Conservation (phyloP, 2,797 vertebrate genomes). For the Falco peregrinus region DNA sequence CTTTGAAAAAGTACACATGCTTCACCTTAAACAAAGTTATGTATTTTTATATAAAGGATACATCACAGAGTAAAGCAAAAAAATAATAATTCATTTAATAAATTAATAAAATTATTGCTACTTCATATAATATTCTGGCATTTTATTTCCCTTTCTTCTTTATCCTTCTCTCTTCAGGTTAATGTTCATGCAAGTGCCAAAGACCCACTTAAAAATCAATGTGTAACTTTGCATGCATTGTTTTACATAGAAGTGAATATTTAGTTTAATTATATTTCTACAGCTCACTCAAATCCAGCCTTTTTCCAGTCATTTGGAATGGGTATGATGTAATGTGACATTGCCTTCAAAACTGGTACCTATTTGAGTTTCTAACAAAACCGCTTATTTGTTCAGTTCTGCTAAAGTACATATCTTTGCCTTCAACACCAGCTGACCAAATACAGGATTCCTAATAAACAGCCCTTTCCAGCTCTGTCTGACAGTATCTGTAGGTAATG, state of each 20-base stretch:
- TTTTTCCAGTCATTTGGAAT: background rate
- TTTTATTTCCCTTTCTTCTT: background rate
- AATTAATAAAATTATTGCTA: background rate
- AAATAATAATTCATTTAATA: background rate
- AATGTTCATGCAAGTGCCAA: background rate
- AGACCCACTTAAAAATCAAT: background rate
- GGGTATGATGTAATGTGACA: background rate
- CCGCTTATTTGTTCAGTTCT: background rate
- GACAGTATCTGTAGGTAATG: background rate
- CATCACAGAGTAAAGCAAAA: background rate
- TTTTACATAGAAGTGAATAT: background rate
- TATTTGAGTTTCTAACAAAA: background rate
- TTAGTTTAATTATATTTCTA: background rate
- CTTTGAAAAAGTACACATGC: background rate
- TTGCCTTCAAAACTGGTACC: background rate
- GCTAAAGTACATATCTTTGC: background rate
- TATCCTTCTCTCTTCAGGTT: background rate
- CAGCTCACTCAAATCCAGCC: background rate
- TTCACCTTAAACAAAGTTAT: background rate
- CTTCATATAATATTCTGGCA: background rate
- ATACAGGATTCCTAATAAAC: background rate
- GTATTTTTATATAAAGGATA: background rate
- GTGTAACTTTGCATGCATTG: background rate
- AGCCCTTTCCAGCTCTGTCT: background rate
- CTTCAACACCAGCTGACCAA: background rate